These are phyloP conservation scores for Cyclura pinguis DNA, from an alignment of 2,797 vertebrate genomes.

Conservation along the genomic window DNA sequence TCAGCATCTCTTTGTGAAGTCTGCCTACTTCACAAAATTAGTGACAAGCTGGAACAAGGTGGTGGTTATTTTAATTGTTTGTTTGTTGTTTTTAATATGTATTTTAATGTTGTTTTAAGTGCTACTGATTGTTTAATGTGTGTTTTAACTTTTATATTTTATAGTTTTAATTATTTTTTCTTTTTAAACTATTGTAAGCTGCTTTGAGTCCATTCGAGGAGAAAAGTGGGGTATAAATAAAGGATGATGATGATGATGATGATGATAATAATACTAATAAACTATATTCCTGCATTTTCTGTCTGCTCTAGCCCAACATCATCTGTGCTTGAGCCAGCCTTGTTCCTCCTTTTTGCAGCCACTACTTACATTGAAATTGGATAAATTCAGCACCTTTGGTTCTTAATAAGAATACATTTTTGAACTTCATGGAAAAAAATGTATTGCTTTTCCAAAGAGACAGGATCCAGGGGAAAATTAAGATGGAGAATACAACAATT, in stretches of 20 bases:
- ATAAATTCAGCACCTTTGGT: slow-evolving; percentile 47
- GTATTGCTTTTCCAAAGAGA: slow-evolving; percentile 44
- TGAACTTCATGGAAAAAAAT: background rate
- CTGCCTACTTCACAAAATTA: slow-evolving; percentile 38
- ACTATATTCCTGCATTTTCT: slow-evolving; percentile 40
- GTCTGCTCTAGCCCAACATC: slow-evolving; percentile 50
- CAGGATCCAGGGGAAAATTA: slow-evolving; percentile 55
- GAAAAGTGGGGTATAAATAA: too few relatives aligned
- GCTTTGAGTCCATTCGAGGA: too few relatives aligned
- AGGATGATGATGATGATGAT: too few relatives aligned
- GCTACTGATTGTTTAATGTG: too few relatives aligned
- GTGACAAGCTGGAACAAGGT: too few relatives aligned
- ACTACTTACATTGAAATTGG: slow-evolving; percentile 54
- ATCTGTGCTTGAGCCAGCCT: slow-evolving; percentile 46
- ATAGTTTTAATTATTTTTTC: too few relatives aligned
- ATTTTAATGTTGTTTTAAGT: too few relatives aligned
- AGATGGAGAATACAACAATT: slow-evolving; percentile 68
- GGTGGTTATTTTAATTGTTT: too few relatives aligned
- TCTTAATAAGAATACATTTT: slow-evolving; percentile 17
- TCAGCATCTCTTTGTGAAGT: slow-evolving; percentile 37
- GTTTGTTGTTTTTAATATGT: too few relatives aligned
- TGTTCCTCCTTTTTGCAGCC: background rate
- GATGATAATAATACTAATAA: too few relatives aligned
- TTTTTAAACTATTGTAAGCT: too few relatives aligned
- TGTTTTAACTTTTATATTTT: too few relatives aligned